Evolutionary conservation across 2,797 vertebrate genomes (phyloP).

Genomic region (Simalia tracyae): DNA sequence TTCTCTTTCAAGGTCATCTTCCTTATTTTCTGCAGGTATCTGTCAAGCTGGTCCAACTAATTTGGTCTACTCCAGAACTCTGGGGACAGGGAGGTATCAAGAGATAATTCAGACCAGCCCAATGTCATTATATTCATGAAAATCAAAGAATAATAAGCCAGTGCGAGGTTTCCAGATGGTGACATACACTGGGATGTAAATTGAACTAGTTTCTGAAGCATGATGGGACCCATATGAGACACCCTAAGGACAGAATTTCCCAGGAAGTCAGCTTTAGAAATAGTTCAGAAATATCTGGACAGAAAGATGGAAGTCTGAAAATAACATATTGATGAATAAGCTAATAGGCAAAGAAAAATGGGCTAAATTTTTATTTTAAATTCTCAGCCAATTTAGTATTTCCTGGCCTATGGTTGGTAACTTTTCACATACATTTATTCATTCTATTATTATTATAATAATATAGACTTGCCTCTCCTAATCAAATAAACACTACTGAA

Average conservation of each 20-base stretch:
- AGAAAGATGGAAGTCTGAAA: neutral
- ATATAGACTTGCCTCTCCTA: neutral
- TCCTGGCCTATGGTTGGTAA: neutral
- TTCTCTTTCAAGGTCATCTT: too few relatives aligned
- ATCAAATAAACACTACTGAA: neutral
- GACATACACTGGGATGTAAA: fast-evolving
- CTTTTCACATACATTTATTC: neutral
- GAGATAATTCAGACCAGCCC: neutral
- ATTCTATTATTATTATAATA: neutral
- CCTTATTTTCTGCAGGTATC: too few relatives aligned
- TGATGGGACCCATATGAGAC: fast-evolving
- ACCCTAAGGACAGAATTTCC: fast-evolving
- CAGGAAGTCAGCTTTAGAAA: neutral
- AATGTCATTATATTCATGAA: neutral
- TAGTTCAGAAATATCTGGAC: neutral
- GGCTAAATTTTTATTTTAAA: neutral
- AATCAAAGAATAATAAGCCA: fast-evolving
- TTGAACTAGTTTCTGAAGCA: fast-evolving
- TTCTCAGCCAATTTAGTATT: neutral
- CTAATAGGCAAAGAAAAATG: neutral
- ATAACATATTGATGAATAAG: neutral
- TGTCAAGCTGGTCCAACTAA: neutral
- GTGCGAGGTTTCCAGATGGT: neutral
- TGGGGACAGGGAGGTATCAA: neutral
- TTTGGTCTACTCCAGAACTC: neutral